Percentiles rank a stretch among this genome's conserved stretches.
These are phyloP conservation scores for Polydrusus cervinus DNA, from an alignment of 2,888 invertebrate species.

Conservation along the genomic window DNA sequence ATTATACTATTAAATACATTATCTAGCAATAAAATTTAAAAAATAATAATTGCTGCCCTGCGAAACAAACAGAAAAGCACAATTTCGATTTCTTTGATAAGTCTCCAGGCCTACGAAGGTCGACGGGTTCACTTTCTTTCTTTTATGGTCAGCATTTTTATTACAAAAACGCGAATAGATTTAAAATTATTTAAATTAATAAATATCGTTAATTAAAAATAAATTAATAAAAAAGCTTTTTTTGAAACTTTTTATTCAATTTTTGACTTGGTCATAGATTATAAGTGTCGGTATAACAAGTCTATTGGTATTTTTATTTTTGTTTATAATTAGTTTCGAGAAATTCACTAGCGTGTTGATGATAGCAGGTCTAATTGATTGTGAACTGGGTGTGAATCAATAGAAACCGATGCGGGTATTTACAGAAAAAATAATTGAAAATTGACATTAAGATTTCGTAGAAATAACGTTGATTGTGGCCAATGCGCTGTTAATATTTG, in stretches of 20 bases:
- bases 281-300: not conserved
- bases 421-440: no score
- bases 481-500: no score
- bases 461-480: no score
- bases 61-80: constrained; percentile 8
- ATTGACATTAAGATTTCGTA: no score
- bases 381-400: no score
- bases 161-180: constrained; percentile 51
- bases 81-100: constrained; percentile 39
- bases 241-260: not conserved
- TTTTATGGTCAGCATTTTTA: constrained; percentile 58
- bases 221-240: no score
- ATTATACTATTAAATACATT: no score
- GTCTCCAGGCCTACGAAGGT: constrained; percentile 57
- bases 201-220: constrained; percentile 31
- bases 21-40: not conserved
- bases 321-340: not conserved
- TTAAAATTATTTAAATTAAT: constrained; percentile 33
- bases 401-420: no score
- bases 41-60: constrained; percentile 6
- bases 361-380: no score
- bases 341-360: no score
- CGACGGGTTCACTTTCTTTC: constrained; percentile 65
- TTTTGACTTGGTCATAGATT: not conserved
- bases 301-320: not conserved